These are phyloP conservation scores for Microctenopoma stevenorrisi DNA, from an alignment of 2,797 vertebrate genomes.

Conservation along the genomic window DNA sequence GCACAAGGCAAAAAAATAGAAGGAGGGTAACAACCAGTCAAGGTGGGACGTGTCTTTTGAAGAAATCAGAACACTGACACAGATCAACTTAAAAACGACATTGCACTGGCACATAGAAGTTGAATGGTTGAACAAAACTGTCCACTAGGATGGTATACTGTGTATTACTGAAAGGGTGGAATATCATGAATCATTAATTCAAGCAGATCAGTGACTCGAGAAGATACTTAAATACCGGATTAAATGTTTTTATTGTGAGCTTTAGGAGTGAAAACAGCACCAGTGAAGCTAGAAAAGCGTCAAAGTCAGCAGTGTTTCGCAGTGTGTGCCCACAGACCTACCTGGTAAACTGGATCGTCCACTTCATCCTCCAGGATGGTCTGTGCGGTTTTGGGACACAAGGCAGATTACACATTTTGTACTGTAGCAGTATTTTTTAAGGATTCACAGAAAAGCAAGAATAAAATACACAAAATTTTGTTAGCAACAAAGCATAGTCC, in stretches of 20 bases:
- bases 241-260: conserved; percentile 33
- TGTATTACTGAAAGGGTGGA: conserved; percentile 78
- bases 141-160: conserved; percentile 73
- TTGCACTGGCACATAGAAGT: conserved; percentile 80
- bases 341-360: conserved; percentile 99
- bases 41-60: conserved; percentile 62
- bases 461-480: not conserved
- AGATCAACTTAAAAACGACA: conserved; percentile 83
- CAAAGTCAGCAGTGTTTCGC: conserved; percentile 31
- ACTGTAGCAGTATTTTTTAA: conserved; percentile 40
- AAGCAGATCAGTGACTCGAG: conserved; percentile 70
- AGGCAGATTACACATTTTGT: conserved; percentile 68
- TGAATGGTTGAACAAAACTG: conserved; percentile 82
- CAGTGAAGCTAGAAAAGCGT: conserved; percentile 49
- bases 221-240: conserved; percentile 55
- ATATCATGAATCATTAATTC: conserved; percentile 81
- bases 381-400: conserved; percentile 85
- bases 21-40: conserved; percentile 62
- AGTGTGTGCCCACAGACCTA: conserved; percentile 76
- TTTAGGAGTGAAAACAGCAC: conserved; percentile 57
- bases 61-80: conserved; percentile 77
- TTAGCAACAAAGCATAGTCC: conserved; percentile 11
- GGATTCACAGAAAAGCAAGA: conserved; percentile 17
- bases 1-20: conserved; percentile 56
- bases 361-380: conserved; percentile 99